phyloP scores from a whole-genome alignment of 2,113 vertebrate species.

The Conger conger region DNA sequence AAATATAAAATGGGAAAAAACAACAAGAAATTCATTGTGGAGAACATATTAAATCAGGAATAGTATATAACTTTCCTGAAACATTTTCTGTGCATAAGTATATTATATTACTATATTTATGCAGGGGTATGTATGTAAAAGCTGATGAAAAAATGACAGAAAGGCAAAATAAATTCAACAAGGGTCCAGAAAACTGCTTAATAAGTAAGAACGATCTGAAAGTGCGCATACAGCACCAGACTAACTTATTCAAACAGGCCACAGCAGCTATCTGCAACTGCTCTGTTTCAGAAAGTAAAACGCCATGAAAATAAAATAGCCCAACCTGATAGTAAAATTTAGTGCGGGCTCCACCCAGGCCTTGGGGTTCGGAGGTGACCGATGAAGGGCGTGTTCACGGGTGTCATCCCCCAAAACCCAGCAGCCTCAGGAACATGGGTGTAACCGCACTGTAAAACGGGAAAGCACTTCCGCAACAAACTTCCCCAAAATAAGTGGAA shows the following conservation, averaged over 20 bases:
- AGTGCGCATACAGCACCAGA: too few relatives aligned
- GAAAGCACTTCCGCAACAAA: neutral
- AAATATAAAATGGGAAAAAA: neutral
- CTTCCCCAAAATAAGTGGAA: neutral
- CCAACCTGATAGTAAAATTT: neutral
- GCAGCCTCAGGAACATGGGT: neutral
- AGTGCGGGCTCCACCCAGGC: neutral
- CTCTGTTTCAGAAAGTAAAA: neutral
- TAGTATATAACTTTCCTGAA: neutral
- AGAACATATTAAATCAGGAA: neutral
- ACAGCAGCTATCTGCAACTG: neutral
- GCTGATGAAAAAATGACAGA: too few relatives aligned
- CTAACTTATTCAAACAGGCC: neutral
- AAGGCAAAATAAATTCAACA: too few relatives aligned
- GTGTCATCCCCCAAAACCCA: neutral
- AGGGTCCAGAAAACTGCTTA: too few relatives aligned
- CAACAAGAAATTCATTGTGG: neutral
- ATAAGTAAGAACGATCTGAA: too few relatives aligned
- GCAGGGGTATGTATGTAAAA: too few relatives aligned
- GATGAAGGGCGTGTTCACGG: neutral
- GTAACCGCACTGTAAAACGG: neutral
- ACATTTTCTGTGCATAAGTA: neutral
- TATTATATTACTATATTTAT: too few relatives aligned
- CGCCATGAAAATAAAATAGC: neutral
- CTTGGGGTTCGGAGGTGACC: neutral